phyloP scores from a whole-genome alignment of 2,113 vertebrate species.

The Cariama cristata region DNA sequence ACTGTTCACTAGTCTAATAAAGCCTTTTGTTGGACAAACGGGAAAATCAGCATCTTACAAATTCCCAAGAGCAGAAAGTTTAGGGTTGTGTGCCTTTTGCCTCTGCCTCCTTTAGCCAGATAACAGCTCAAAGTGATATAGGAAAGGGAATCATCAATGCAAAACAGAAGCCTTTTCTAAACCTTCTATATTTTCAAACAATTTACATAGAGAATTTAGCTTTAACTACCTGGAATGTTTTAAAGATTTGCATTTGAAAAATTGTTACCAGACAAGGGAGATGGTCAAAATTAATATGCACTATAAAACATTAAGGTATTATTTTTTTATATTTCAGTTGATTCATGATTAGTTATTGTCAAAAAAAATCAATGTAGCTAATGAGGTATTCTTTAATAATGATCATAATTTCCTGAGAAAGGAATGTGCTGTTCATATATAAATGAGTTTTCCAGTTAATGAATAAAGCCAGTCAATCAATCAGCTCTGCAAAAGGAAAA shows the following conservation, averaged over 20 bases:
- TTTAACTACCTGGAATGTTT: background rate
- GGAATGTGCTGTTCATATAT: conserved; percentile 15
- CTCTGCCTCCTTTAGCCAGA: background rate
- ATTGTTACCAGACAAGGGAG: background rate
- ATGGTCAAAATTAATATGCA: background rate
- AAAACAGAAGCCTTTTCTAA: background rate
- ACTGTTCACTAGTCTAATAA: fast-evolving
- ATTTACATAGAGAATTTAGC: background rate
- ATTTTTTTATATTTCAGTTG: conserved; percentile 40
- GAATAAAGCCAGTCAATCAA: conserved; percentile 37
- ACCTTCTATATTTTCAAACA: background rate
- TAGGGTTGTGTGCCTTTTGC: background rate
- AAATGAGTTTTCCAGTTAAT: conserved; percentile 12
- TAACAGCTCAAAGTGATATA: background rate
- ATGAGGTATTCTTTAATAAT: conserved; percentile 56
- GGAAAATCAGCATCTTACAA: background rate
- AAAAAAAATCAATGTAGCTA: conserved; percentile 12
- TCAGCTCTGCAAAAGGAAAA: background rate
- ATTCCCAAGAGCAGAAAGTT: background rate
- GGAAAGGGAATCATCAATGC: background rate
- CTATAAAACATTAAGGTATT: conserved; percentile 21
- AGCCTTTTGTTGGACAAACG: background rate
- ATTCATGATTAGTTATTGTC: conserved; percentile 23
- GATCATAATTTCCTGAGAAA: conserved; percentile 27
- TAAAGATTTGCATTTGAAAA: conserved; percentile 29